These are phyloP conservation scores for Oophaga sylvatica DNA, from an alignment of 2,797 vertebrate genomes.

Conservation along the genomic window DNA sequence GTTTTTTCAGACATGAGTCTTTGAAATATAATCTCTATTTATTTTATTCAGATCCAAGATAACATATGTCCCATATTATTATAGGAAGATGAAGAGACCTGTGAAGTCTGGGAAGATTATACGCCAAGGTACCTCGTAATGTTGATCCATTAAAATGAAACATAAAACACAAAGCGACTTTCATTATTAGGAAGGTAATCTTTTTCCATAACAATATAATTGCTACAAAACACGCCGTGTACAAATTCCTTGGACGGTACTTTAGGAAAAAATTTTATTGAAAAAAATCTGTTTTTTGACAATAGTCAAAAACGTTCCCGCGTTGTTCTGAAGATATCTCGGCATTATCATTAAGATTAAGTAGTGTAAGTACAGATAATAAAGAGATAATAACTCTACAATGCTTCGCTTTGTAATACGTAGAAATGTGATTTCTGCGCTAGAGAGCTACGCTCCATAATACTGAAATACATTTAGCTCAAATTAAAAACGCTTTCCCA, in stretches of 20 bases:
- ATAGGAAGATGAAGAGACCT: conserved; percentile 38
- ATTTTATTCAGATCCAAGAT: conserved; percentile 33
- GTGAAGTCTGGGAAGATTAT: conserved; percentile 27
- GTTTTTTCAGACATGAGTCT: conserved; percentile 2
- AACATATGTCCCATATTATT: conserved; percentile 43
- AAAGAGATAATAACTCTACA: conserved; percentile 55
- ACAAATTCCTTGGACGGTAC: conserved; percentile 47
- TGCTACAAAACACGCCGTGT: conserved; percentile 22
- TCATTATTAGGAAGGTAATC: conserved; percentile 46
- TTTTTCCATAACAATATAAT: conserved; percentile 49
- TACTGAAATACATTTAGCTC: conserved; percentile 59
- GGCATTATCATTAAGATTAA: conserved; percentile 57
- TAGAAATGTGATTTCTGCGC: conserved; percentile 37
- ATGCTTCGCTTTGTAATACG: conserved; percentile 46
- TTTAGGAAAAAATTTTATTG: conserved; percentile 37
- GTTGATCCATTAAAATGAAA: conserved; percentile 48
- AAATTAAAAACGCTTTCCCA: conserved; percentile 53
- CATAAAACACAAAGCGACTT: conserved; percentile 27
- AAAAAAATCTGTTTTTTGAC: conserved; percentile 47
- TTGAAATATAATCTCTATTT: conserved; percentile 51
- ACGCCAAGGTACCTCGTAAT: conserved; percentile 22
- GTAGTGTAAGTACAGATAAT: conserved; percentile 58
- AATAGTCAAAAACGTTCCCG: conserved; percentile 49
- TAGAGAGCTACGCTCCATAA: conserved; percentile 46
- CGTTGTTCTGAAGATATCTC: conserved; percentile 44